A percentile compares a stretch with the other conserved stretches of the same genome.
These are phyloP conservation scores for Hirtodrosophila histrioides DNA, from an alignment of 2,888 invertebrate genomes.

Conservation along the genomic window DNA sequence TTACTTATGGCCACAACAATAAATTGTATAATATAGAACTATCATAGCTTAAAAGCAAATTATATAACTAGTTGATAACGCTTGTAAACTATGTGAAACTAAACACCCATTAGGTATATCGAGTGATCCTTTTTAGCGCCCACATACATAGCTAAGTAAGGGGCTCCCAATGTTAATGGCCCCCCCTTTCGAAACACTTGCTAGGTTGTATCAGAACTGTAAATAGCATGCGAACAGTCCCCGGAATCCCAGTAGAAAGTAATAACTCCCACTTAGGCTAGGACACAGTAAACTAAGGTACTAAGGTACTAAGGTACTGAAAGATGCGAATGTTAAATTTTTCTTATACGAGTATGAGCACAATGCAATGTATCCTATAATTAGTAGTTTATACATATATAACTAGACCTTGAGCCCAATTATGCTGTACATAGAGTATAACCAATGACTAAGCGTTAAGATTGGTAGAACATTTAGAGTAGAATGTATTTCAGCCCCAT, in stretches of 20 bases:
- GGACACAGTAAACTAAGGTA: neutral
- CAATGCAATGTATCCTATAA: slow-evolving; percentile 83
- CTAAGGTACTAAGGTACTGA: slow-evolving; percentile 30
- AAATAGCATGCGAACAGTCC: slow-evolving; percentile 55
- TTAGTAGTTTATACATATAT: slow-evolving; percentile 63
- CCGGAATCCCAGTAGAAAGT: slow-evolving; percentile 9
- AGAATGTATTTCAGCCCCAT: slow-evolving; percentile 20
- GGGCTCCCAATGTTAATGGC: slow-evolving; percentile 53
- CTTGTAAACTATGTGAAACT: slow-evolving; percentile 60
- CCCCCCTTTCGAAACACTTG: slow-evolving; percentile 62
- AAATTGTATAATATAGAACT: slow-evolving; percentile 39
- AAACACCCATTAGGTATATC: slow-evolving; percentile 78
- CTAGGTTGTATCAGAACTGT: slow-evolving; percentile 78
- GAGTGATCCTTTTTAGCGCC: slow-evolving; percentile 67
- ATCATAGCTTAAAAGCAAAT: slow-evolving; percentile 19
- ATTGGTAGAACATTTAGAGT: slow-evolving; percentile 30
- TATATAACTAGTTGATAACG: slow-evolving; percentile 46
- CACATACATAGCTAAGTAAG: slow-evolving; percentile 21
- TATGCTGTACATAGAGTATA: slow-evolving; percentile 48
- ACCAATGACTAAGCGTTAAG: slow-evolving; percentile 32
- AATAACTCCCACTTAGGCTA: neutral
- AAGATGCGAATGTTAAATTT: slow-evolving; percentile 64
- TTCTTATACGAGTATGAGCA: slow-evolving; percentile 79
- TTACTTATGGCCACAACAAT: slow-evolving; percentile 59
- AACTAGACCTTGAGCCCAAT: slow-evolving; percentile 40